These are phyloP conservation scores for Lordiphosa stackelbergi DNA, from an alignment of 1,140 invertebrate genomes.

Conservation along the genomic window DNA sequence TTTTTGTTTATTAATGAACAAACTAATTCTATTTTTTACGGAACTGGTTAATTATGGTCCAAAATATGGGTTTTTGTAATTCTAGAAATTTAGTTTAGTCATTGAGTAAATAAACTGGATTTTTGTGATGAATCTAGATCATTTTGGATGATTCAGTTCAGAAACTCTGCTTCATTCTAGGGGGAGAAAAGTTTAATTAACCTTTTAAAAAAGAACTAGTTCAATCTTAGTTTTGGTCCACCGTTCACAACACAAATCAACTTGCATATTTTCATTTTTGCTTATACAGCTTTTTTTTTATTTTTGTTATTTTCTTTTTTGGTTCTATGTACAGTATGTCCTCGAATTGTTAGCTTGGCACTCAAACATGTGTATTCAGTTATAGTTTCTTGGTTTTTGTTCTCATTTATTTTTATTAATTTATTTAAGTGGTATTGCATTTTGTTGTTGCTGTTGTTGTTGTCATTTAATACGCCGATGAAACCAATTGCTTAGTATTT, in stretches of 20 bases:
- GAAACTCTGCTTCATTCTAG: too few species aligned
- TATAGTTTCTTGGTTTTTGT: constrained; percentile 17
- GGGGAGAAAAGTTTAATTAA: too few species aligned
- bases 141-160: too few species aligned
- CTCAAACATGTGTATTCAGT: constrained; percentile 67
- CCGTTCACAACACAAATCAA: too few species aligned
- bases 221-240: neutral
- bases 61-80: too few species aligned
- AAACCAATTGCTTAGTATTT: constrained; percentile 62
- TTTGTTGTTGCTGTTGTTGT: constrained; percentile 26
- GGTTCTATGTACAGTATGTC: constrained; percentile 53
- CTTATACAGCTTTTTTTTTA: constrained; percentile 16
- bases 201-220: neutral
- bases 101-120: too few species aligned
- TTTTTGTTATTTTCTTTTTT: neutral
- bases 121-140: too few species aligned
- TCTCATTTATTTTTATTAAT: constrained; percentile 26
- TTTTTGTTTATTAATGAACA: too few species aligned
- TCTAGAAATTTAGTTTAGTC: too few species aligned
- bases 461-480: constrained; percentile 53
- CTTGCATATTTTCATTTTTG: constrained; percentile 3
- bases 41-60: too few species aligned
- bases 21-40: too few species aligned
- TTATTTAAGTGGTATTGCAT: constrained; percentile 31
- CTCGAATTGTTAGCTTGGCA: constrained; percentile 74